A percentile compares a stretch with the other conserved stretches of the same genome.
These are phyloP conservation scores for Ifrita kowaldi DNA, from an alignment of 2,113 vertebrate species.

Conservation along the genomic window DNA sequence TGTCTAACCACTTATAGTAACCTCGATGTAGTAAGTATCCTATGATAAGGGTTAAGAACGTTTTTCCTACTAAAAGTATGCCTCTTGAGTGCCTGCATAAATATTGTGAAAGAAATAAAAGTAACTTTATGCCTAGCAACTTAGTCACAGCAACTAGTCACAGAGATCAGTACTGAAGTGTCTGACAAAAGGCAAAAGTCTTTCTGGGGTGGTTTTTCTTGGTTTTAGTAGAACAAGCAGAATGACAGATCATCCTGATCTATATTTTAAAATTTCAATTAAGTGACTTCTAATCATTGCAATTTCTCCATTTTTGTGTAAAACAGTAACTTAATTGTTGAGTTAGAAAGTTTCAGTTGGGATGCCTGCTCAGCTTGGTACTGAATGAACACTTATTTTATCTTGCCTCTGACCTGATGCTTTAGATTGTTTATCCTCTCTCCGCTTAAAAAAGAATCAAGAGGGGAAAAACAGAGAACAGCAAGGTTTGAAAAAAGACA, in stretches of 20 bases:
- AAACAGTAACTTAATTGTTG: neutral
- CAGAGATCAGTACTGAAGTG: neutral
- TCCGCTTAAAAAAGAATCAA: neutral
- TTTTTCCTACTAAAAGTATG: neutral
- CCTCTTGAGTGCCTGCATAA: neutral
- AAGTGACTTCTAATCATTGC: neutral
- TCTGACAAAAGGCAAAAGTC: neutral
- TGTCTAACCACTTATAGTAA: neutral
- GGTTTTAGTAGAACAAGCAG: neutral
- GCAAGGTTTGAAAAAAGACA: neutral
- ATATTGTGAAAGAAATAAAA: neutral
- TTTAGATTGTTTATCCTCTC: constrained; percentile 1
- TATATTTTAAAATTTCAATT: neutral
- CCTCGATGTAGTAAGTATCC: neutral
- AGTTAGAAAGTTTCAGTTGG: neutral
- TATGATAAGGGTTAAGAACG: neutral
- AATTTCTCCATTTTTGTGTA: neutral
- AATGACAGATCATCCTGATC: neutral
- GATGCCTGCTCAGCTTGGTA: neutral
- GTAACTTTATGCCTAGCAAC: neutral
- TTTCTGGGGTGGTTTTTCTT: neutral
- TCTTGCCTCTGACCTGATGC: neutral
- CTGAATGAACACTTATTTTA: neutral
- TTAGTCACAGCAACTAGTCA: neutral
- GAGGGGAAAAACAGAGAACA: neutral